Evolutionary conservation across 2,797 vertebrate genomes (phyloP).

Genomic region (Arctocebus calabarensis): DNA sequence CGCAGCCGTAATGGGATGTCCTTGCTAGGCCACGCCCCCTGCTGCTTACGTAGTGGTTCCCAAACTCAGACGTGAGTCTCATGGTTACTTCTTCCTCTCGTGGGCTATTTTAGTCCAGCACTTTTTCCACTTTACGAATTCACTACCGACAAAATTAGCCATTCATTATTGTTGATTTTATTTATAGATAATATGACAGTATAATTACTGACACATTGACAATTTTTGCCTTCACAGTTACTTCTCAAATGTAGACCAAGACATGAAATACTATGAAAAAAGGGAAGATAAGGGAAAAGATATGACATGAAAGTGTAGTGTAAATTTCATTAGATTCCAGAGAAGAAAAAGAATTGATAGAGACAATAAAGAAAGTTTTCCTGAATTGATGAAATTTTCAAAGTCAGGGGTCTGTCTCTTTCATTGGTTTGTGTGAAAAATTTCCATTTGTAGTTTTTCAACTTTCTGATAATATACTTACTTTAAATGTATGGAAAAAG

Average conservation of each 20-base stretch:
- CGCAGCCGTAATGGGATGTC: not conserved
- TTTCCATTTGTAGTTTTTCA: not conserved
- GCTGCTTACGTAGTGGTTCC: fast-evolving
- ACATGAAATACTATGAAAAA: not conserved
- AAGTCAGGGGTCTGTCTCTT: not conserved
- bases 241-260: not conserved
- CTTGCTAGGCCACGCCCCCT: fast-evolving
- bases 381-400: not conserved
- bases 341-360: not conserved
- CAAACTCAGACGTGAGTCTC: not conserved
- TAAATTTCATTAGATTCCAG: not conserved
- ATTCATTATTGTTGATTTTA: not conserved
- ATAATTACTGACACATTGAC: not conserved
- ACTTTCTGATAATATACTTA: not conserved
- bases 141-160: not conserved
- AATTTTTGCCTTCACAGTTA: not conserved
- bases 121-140: not conserved
- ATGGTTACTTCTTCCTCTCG: not conserved
- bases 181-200: not conserved
- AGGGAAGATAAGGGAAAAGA: not conserved
- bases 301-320: not conserved
- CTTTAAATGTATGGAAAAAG: not conserved
- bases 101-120: not conserved
- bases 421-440: not conserved
- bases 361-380: not conserved